Evolutionary conservation across 2,797 vertebrate species (phyloP).

Genomic region (Pangasius larnaudii): DNA sequence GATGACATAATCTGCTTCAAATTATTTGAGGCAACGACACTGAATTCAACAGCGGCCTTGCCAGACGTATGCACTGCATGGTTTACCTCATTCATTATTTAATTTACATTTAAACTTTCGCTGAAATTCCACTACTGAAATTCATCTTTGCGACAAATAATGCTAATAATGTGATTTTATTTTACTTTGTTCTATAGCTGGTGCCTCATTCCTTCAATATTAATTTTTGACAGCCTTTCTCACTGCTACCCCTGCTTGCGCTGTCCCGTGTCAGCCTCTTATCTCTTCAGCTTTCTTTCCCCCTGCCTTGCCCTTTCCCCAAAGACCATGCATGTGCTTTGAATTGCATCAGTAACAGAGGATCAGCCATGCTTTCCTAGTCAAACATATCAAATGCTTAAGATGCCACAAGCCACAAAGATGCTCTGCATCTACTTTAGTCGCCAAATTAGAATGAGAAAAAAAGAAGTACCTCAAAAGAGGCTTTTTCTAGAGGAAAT

Average conservation of each 20-base stretch:
- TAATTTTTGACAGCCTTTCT: conserved; percentile 65
- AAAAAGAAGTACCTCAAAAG: conserved; percentile 50
- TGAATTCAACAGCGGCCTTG: background rate
- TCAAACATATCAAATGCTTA: conserved; percentile 75
- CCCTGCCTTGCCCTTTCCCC: conserved; percentile 61
- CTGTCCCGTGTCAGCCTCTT: conserved; percentile 66
- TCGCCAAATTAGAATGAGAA: conserved; percentile 63
- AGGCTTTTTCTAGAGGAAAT: conserved; percentile 52
- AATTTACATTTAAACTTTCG: background rate
- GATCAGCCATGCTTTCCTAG: conserved; percentile 75
- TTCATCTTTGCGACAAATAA: background rate
- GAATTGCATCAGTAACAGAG: conserved; percentile 71
- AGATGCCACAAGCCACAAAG: conserved; percentile 69
- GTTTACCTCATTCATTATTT: background rate
- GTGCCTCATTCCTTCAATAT: conserved; percentile 42
- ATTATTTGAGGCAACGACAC: background rate
- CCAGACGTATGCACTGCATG: background rate
- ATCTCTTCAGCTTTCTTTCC: conserved; percentile 67
- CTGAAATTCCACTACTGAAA: background rate
- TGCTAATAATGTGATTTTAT: conserved; percentile 4
- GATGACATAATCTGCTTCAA: background rate
- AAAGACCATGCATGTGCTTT: conserved; percentile 66
- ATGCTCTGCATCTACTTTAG: conserved; percentile 64
- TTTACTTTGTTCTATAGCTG: conserved; percentile 36
- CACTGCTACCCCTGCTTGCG: conserved; percentile 58